Base-by-base conservation (phyloP, 2,888 invertebrate genomes). In the Scotopteryx bipunctaria region DNA sequence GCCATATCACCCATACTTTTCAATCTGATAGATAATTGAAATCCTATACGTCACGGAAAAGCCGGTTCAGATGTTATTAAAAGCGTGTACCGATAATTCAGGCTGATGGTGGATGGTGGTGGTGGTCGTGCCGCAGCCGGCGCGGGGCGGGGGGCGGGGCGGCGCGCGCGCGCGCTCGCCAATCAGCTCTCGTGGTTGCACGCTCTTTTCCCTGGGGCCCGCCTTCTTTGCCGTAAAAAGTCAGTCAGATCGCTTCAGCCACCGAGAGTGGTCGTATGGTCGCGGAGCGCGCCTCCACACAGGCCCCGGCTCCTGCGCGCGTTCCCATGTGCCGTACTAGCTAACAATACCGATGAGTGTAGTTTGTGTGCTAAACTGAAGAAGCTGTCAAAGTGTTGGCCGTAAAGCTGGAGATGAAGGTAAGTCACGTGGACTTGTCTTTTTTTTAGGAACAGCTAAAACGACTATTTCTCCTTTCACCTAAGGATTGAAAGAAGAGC, bases 371-470 rank as follows among this genome's bases (percentile, higher is more conserved):
- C 63, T 61, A 63, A 55, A 55, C 60, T 66, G 54, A 62, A 57
- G 55, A 61, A 72, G 51, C 68, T 65, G 66, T 59, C 79, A 82
- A 80, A 73, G 83, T 85, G 86, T 79, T 83, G 76, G 78, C 76
- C 63, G 80, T 83, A 54, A 84, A 84, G 67, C 58, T 78, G 67
- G 85, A 86, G 66, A 87, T 87, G 87, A 87, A 87, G 87, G 87
- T 86, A 63, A 75, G 81, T 62, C 13, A 25, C 2, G 6, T 17
- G 27, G 13, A 14, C 8, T n/a, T 19, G 11, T 19, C 4, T 16
- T 40, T 15, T 8, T 17, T 23, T n/a, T n/a, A n/a, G n/a, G n/a
- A n/a, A n/a, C n/a, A n/a, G n/a, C n/a, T n/a, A n/a, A n/a, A n/a
- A n/a, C n/a, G n/a, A n/a, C n/a, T n/a, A n/a, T n/a, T n/a, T n/a